Percentiles rank a stretch among this genome's conserved stretches.
Conservation (phyloP, 2,888 invertebrate species). For the Neocrepidodera transversa region DNA sequence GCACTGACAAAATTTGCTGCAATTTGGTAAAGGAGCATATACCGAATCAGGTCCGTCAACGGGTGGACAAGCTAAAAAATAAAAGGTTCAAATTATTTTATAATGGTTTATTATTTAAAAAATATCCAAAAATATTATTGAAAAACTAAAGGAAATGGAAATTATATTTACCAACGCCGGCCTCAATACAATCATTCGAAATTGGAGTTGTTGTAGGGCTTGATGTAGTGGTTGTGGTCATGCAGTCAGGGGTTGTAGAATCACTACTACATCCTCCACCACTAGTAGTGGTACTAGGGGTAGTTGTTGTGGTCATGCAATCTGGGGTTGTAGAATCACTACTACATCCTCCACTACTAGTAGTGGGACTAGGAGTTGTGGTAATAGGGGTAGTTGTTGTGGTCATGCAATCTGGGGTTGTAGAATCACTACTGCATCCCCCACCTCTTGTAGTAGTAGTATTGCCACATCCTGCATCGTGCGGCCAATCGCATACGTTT, state of each 20-base stretch:
- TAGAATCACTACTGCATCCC: too few species aligned
- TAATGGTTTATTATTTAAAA: too few species aligned
- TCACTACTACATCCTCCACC: too few species aligned
- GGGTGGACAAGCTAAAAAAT: slow-evolving; percentile 35
- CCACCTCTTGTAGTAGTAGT: background rate
- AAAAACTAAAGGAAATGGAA: too few species aligned
- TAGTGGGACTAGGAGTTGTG: too few species aligned
- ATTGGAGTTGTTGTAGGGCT: background rate
- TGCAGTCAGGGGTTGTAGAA: too few species aligned
- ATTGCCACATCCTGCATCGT: slow-evolving; percentile 22
- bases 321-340: too few species aligned
- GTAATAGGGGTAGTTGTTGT: slow-evolving; percentile 10
- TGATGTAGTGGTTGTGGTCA: background rate
- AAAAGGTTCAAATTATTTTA: too few species aligned
- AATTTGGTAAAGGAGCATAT: slow-evolving; percentile 33
- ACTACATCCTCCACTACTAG: too few species aligned
- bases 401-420: background rate
- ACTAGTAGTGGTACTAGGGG: too few species aligned
- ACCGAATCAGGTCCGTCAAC: slow-evolving; percentile 28
- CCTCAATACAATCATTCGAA: background rate
- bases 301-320: too few species aligned
- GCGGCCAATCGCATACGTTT: slow-evolving; percentile 33
- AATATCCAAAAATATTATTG: too few species aligned
- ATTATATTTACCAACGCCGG: background rate
- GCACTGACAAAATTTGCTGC: slow-evolving; percentile 40